A percentile compares a stretch with the other conserved stretches of the same genome.
Evolutionary conservation across 2,113 vertebrate species (phyloP).

Genomic region (Pristiophorus japonicus): DNA sequence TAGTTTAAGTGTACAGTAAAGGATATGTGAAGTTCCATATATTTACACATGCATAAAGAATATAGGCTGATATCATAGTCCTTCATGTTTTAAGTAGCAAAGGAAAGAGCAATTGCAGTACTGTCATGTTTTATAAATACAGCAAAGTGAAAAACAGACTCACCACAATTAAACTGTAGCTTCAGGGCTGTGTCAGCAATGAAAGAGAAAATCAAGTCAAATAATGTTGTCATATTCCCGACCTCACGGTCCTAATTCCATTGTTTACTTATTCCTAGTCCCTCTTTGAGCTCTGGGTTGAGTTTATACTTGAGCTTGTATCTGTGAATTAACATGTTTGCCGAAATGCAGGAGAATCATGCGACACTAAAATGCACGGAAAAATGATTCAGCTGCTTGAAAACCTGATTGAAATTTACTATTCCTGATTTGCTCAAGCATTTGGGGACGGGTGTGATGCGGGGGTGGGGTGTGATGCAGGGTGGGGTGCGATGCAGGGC

Average conservation of each 20-base stretch:
- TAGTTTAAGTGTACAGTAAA: neutral
- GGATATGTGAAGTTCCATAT: neutral
- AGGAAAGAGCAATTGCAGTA: too few relatives aligned
- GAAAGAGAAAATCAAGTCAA: neutral
- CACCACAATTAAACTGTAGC: neutral
- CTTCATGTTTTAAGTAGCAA: too few relatives aligned
- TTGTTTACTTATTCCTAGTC: neutral
- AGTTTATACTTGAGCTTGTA: neutral
- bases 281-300: neutral
- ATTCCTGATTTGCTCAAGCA: neutral
- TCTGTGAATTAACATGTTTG: neutral
- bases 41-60: neutral
- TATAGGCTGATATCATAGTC: neutral
- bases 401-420: neutral
- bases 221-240: neutral
- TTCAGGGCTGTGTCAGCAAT: neutral
- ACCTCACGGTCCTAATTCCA: neutral
- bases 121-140: neutral
- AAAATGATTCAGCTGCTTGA: neutral
- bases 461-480: neutral
- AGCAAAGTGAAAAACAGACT: neutral
- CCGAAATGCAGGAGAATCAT: neutral
- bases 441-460: neutral
- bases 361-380: neutral
- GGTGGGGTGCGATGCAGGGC: too few relatives aligned